Evolutionary conservation across 2,113 vertebrate genomes (phyloP).

Genomic region (Oncorhynchus tshawytscha): DNA sequence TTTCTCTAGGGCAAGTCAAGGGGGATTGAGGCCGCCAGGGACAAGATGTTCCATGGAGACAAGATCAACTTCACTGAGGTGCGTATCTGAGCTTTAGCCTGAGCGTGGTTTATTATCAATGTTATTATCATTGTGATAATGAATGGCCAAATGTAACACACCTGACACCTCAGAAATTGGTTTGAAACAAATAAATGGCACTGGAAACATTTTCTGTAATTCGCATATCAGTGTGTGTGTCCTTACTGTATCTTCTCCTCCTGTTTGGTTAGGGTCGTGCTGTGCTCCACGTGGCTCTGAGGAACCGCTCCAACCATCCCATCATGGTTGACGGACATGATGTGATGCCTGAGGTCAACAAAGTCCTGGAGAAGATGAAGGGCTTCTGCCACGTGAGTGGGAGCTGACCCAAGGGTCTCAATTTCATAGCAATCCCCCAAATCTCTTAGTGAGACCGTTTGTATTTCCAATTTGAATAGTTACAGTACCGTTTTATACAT

Average conservation of each 20-base stretch:
- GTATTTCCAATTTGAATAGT: background rate
- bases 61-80: slow-evolving; percentile 99
- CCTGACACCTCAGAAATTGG: background rate
- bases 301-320: slow-evolving; percentile 88
- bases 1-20: slow-evolving; percentile 84
- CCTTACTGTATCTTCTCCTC: background rate
- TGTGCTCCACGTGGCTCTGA: slow-evolving; percentile 89
- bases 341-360: slow-evolving; percentile 93
- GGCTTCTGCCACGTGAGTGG: slow-evolving; percentile 83
- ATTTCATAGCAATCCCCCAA: background rate
- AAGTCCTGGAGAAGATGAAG: slow-evolving; percentile 94
- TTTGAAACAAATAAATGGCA: background rate
- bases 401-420: background rate
- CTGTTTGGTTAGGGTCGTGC: slow-evolving; percentile 80
- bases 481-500: background rate
- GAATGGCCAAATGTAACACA: background rate
- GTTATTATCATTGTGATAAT: background rate
- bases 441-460: background rate
- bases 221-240: background rate
- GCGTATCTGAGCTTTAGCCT: background rate
- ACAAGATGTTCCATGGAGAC: slow-evolving; percentile 89
- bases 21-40: slow-evolving; percentile 84
- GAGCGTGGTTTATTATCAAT: no score
- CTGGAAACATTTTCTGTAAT: background rate
- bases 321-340: slow-evolving; percentile 86